Evolutionary conservation across 2,888 invertebrate genomes (phyloP).

Genomic region (Melanophora roralis): DNA sequence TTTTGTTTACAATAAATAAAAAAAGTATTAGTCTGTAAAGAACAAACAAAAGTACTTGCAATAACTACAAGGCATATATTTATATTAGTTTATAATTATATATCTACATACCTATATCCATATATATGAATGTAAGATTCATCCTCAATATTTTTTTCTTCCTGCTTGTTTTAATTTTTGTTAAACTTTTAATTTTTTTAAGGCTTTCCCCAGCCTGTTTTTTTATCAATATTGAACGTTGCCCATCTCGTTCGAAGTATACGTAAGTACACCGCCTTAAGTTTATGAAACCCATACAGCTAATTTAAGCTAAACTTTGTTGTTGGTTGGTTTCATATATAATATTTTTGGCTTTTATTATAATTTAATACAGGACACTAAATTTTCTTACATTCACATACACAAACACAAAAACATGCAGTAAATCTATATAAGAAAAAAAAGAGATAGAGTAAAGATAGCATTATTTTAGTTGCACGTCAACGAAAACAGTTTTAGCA

Average conservation of each 20-base stretch:
- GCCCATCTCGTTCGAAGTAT: background rate
- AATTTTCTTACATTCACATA: background rate
- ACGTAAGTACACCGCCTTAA: background rate
- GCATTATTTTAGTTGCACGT: background rate
- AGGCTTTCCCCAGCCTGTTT: too few relatives aligned
- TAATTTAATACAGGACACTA: constrained; percentile 40
- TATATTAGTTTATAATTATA: too few relatives aligned
- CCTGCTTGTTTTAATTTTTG: too few relatives aligned
- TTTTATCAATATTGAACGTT: too few relatives aligned
- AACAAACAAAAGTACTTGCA: background rate
- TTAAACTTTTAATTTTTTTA: too few relatives aligned
- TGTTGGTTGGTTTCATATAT: constrained; percentile 70
- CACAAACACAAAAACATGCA: background rate
- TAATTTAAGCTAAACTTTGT: constrained; percentile 36
- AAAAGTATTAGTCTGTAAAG: constrained; percentile 3
- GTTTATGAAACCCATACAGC: constrained; percentile 56
- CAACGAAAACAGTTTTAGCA: constrained; percentile 13
- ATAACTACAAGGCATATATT: background rate
- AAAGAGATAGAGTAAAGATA: background rate
- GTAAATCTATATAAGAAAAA: background rate
- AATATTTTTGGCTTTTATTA: constrained; percentile 70
- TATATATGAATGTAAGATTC: too few relatives aligned
- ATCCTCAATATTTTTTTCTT: too few relatives aligned
- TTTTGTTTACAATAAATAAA: background rate
- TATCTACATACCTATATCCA: too few relatives aligned